phyloP scores from a whole-genome alignment of 2,888 invertebrate genomes.

The Cotesia congregata region DNA sequence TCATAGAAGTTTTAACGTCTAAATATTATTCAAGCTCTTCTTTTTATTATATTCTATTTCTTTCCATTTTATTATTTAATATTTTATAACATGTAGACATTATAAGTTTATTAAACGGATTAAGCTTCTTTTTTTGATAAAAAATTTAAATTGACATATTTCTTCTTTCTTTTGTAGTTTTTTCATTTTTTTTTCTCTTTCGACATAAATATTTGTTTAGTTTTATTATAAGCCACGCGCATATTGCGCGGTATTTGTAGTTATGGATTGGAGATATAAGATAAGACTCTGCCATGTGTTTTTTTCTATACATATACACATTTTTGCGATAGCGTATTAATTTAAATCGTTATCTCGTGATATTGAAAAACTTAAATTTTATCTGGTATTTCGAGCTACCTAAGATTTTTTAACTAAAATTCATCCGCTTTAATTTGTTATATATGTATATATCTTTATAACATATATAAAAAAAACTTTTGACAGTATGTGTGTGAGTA shows the following conservation, averaged over 20 bases:
- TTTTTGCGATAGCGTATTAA: neutral
- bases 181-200: neutral
- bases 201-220: neutral
- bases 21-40: neutral
- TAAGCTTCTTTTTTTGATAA: neutral
- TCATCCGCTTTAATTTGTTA: neutral
- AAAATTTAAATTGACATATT: neutral
- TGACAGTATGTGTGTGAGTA: neutral
- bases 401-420: neutral
- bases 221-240: slow-evolving; percentile 8
- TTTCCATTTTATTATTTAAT: too few relatives aligned
- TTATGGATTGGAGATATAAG: neutral
- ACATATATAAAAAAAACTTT: too few relatives aligned
- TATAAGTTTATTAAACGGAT: neutral
- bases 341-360: neutral
- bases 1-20: neutral
- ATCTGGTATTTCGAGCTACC: neutral
- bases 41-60: neutral
- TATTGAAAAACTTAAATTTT: neutral
- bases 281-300: neutral
- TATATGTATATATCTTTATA: too few relatives aligned
- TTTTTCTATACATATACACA: neutral
- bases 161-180: too few relatives aligned
- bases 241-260: neutral
- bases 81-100: too few relatives aligned